Evolutionary conservation across 2,113 vertebrate genomes (phyloP).

Genomic region (Channa maculata): DNA sequence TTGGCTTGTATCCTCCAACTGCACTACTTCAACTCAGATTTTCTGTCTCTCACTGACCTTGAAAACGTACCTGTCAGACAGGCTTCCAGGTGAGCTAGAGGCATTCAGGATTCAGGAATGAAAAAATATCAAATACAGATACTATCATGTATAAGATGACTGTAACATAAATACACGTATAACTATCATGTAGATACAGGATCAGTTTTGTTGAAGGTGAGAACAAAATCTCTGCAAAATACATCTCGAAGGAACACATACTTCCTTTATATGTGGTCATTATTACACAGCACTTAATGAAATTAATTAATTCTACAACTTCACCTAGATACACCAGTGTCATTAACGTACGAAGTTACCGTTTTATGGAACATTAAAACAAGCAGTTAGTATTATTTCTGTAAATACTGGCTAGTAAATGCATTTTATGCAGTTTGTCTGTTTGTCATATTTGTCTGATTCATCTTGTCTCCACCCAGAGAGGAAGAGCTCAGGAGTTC

Average conservation of each 20-base stretch:
- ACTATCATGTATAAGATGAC: too few species aligned
- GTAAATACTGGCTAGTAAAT: background rate
- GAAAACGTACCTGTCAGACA: slow-evolving; percentile 68
- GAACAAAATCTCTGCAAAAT: background rate
- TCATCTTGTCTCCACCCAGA: slow-evolving; percentile 62
- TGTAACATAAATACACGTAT: too few species aligned
- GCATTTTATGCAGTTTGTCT: background rate
- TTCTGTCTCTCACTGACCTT: slow-evolving; percentile 83
- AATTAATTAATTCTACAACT: background rate
- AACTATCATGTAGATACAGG: too few species aligned
- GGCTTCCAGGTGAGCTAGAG: slow-evolving; percentile 67
- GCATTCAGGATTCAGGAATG: too few species aligned
- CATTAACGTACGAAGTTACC: background rate
- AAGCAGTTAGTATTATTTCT: background rate
- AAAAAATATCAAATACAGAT: too few species aligned
- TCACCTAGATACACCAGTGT: background rate
- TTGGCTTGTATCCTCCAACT: slow-evolving; percentile 85
- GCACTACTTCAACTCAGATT: slow-evolving; percentile 84
- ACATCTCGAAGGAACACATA: background rate
- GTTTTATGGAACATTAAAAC: background rate
- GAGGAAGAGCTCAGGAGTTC: slow-evolving; percentile 77
- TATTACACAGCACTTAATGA: background rate
- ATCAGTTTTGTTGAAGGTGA: background rate
- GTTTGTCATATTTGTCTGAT: background rate
- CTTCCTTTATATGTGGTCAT: background rate